phyloP scores from a whole-genome alignment of 2,797 vertebrate genomes.

The Fistularia tabacaria region DNA sequence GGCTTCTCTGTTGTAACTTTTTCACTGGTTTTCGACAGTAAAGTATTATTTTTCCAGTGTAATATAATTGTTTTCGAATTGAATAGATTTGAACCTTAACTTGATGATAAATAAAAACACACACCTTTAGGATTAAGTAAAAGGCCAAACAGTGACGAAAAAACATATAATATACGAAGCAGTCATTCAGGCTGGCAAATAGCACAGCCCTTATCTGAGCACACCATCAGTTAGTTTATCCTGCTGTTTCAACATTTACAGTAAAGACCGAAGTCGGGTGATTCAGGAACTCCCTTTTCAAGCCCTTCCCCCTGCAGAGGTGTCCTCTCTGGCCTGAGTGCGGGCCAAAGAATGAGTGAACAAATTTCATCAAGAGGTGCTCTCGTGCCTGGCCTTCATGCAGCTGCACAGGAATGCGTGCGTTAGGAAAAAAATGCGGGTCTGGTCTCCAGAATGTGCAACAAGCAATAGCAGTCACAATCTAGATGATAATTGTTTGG shows the following conservation, averaged over 20 bases:
- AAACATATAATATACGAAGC: too few relatives aligned
- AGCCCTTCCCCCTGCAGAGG: neutral
- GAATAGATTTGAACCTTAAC: too few relatives aligned
- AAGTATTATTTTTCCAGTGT: constrained; percentile 5
- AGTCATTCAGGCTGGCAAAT: too few relatives aligned
- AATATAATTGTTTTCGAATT: neutral
- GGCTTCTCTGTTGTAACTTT: constrained; percentile 15
- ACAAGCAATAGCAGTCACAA: constrained; percentile 36
- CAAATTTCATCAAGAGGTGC: constrained; percentile 7
- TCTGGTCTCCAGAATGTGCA: constrained; percentile 3
- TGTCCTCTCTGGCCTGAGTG: constrained; percentile 14
- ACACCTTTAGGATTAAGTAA: too few relatives aligned
- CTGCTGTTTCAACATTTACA: too few relatives aligned
- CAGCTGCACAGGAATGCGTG: constrained; percentile 39
- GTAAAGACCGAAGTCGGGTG: too few relatives aligned
- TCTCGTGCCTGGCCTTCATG: constrained; percentile 29
- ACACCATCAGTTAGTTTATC: too few relatives aligned
- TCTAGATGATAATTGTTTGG: constrained; percentile 44
- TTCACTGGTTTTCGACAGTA: constrained; percentile 9
- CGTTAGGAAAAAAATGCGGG: constrained; percentile 24
- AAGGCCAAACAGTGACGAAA: too few relatives aligned
- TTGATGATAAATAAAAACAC: too few relatives aligned
- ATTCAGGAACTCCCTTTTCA: too few relatives aligned
- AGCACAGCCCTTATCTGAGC: too few relatives aligned
- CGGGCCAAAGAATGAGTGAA: constrained; percentile 11